phyloP scores from a whole-genome alignment of 1,140 invertebrate genomes.

The Eumeta japonica region DNA sequence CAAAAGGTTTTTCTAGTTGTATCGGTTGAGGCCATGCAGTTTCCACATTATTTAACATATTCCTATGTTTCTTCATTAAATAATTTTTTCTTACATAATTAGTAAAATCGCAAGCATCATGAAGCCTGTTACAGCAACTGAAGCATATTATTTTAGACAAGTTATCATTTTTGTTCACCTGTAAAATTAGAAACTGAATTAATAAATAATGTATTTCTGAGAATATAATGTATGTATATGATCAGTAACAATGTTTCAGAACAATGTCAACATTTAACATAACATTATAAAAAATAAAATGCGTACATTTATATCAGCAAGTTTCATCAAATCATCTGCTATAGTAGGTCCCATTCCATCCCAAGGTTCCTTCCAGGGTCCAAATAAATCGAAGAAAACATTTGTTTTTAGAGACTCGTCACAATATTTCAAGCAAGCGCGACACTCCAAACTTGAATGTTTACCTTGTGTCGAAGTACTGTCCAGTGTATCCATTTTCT shows the following conservation, averaged over 20 bases:
- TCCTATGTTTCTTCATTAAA: conserved; percentile 19
- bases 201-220: not conserved
- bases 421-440: conserved; percentile 28
- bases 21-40: conserved; percentile 39
- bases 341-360: conserved; percentile 26
- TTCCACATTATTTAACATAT: conserved; percentile 5
- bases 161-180: conserved; percentile 26
- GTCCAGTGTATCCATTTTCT: conserved; percentile 2
- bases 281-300: conserved; percentile 7
- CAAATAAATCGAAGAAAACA: conserved; percentile 27
- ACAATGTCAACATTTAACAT: too few species aligned
- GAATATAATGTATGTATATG: too few species aligned
- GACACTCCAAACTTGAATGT: conserved; percentile 21
- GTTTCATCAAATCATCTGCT: conserved; percentile 31
- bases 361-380: conserved; percentile 30
- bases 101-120: conserved; percentile 26
- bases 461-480: conserved; percentile 1
- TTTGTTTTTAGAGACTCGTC: conserved; percentile 11
- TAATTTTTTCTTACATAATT: conserved; percentile 21
- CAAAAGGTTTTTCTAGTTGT: conserved; percentile 28
- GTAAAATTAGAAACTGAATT: conserved; percentile 13
- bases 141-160: conserved; percentile 33
- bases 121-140: conserved; percentile 27
- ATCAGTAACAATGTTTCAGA: too few species aligned
- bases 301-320: conserved; percentile 28